These are phyloP conservation scores for Drosophila seguyi DNA, from an alignment of 1,140 invertebrate genomes.

Conservation along the genomic window DNA sequence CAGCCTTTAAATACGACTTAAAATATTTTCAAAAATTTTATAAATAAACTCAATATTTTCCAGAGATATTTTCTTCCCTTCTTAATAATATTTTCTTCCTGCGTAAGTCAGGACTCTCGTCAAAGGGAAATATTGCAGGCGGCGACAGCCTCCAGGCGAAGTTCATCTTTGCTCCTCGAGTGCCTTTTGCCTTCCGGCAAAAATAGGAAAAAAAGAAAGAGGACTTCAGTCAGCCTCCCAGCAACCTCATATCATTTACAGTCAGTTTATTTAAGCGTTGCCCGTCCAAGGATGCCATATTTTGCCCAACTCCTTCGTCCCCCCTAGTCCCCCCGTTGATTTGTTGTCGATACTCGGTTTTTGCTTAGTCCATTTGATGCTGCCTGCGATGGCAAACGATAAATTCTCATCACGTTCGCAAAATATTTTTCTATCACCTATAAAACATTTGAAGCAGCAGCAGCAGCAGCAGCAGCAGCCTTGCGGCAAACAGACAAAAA, in stretches of 20 bases:
- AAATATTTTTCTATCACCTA: constrained; percentile 83
- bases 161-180: constrained; percentile 14
- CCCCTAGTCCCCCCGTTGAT: too few relatives aligned
- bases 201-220: too few relatives aligned
- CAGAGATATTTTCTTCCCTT: background rate
- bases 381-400: constrained; percentile 63
- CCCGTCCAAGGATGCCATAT: constrained; percentile 44
- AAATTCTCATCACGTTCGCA: constrained; percentile 81
- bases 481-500: constrained; percentile 64
- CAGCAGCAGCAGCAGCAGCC: constrained; percentile 53
- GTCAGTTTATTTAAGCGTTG: constrained; percentile 69
- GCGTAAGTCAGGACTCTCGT: background rate
- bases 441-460: constrained; percentile 75
- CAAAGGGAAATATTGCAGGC: constrained; percentile 15
- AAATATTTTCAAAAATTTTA: background rate
- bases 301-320: too few relatives aligned
- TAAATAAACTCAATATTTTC: too few relatives aligned
- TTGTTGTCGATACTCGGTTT: constrained; percentile 52
- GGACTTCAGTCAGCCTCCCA: constrained; percentile 13
- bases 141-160: constrained; percentile 1
- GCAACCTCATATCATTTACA: constrained; percentile 67
- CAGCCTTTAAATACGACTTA: background rate
- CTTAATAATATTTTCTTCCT: background rate
- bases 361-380: constrained; percentile 63
- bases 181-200: background rate